Evolutionary conservation across 2,113 vertebrate genomes (phyloP).

Genomic region (Actenoides hombroni): DNA sequence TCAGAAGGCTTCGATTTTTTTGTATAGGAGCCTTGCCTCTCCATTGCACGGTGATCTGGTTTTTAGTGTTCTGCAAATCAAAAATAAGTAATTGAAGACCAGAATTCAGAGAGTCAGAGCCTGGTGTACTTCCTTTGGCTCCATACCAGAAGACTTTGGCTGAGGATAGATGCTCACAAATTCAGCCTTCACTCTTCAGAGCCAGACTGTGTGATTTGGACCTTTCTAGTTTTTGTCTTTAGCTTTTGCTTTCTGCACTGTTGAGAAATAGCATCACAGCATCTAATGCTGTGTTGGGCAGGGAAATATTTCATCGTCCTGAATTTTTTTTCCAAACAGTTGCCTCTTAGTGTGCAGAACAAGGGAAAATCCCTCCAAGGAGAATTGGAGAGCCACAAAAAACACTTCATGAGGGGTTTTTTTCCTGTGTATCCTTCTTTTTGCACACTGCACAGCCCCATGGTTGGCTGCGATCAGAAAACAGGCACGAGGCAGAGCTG

Average conservation of each 20-base stretch:
- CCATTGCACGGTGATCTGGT: neutral
- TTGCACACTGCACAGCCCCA: accelerated
- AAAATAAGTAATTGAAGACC: neutral
- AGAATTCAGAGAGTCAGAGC: neutral
- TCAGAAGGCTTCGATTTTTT: neutral
- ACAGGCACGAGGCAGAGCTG: accelerated
- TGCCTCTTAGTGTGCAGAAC: accelerated
- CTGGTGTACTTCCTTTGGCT: neutral
- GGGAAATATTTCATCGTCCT: accelerated
- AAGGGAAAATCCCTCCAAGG: neutral
- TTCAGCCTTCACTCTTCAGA: neutral
- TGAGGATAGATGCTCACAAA: neutral
- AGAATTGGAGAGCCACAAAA: neutral
- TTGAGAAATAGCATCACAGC: neutral
- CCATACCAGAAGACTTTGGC: accelerated
- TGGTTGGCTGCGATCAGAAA: accelerated
- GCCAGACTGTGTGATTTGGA: accelerated
- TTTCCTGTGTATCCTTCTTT: accelerated
- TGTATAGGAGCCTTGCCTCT: neutral
- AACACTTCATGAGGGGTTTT: accelerated
- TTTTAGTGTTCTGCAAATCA: neutral
- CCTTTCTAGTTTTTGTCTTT: accelerated
- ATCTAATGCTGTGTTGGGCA: accelerated
- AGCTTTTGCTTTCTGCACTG: neutral
- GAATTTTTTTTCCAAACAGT: neutral